Conservation (phyloP, 2,797 vertebrate species). For the Liasis olivaceus region DNA sequence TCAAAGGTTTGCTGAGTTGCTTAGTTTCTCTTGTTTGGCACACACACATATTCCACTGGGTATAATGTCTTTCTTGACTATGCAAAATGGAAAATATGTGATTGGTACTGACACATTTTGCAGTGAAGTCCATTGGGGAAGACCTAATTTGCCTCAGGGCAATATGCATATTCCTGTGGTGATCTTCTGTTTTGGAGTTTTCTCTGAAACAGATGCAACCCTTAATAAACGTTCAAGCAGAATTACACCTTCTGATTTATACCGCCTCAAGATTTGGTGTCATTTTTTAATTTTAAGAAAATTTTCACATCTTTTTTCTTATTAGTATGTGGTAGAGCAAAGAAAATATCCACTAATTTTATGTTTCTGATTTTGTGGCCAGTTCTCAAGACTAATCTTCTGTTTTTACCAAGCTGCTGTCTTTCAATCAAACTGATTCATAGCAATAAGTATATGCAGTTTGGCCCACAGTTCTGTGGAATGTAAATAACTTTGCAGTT, state of each 20-base stretch:
- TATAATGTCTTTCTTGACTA: not conserved
- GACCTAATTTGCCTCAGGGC: no score
- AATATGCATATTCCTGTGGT: not conserved
- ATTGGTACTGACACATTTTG: not conserved
- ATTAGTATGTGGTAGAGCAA: not conserved
- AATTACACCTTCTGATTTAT: not conserved
- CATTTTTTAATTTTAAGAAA: not conserved
- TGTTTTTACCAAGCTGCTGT: not conserved
- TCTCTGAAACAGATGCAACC: not conserved
- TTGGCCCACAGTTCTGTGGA: slow-evolving; percentile 17
- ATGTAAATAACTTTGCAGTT: slow-evolving; percentile 44
- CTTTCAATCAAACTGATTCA: slow-evolving; percentile 29
- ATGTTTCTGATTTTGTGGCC: not conserved
- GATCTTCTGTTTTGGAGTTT: not conserved
- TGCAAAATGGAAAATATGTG: not conserved
- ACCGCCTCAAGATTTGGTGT: not conserved
- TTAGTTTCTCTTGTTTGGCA: not conserved
- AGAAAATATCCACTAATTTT: not conserved
- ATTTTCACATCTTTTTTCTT: rapidly evolving
- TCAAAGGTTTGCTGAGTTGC: slow-evolving; percentile 92
- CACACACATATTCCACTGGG: not conserved
- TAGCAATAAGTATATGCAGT: slow-evolving; percentile 35
- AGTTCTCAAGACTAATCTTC: not conserved
- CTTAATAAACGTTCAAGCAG: not conserved
- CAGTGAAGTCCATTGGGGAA: not conserved